Conservation (phyloP, 2,888 invertebrate genomes). For the Ornithoptera alexandrae region DNA sequence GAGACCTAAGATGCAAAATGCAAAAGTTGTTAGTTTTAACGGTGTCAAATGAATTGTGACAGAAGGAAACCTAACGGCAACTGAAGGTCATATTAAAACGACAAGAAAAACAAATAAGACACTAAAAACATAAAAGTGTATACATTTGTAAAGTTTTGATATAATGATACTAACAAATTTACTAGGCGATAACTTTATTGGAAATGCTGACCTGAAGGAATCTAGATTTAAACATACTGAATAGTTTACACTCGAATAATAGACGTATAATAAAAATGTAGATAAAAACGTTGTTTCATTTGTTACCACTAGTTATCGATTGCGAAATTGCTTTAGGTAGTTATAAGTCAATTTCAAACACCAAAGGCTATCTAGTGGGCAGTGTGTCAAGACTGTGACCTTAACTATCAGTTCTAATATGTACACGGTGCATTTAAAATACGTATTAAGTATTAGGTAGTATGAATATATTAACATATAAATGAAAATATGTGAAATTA, state of each 20-base stretch:
- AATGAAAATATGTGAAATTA: background rate
- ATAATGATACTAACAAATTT: too few relatives aligned
- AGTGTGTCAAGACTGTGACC: conserved; percentile 13
- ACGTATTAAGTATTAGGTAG: background rate
- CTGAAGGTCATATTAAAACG: conserved; percentile 39
- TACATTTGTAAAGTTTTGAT: too few relatives aligned
- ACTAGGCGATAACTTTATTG: too few relatives aligned
- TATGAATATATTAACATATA: background rate
- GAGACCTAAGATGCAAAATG: too few relatives aligned
- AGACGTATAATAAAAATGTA: background rate
- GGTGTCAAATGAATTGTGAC: conserved; percentile 54
- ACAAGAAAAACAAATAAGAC: too few relatives aligned
- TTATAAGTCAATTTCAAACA: conserved; percentile 1
- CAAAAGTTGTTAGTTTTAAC: conserved; percentile 28
- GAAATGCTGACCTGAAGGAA: too few relatives aligned
- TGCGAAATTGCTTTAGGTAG: conserved; percentile 12
- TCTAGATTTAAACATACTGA: too few relatives aligned
- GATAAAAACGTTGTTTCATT: background rate
- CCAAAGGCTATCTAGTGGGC: conserved; percentile 1
- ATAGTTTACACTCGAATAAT: too few relatives aligned
- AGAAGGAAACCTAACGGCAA: conserved; percentile 60
- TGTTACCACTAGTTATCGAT: background rate
- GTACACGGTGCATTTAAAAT: background rate
- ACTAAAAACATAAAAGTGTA: too few relatives aligned
- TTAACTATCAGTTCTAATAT: conserved; percentile 4